These are phyloP conservation scores for Oreochromis grahami DNA, from an alignment of 2,797 vertebrate genomes.

Conservation along the genomic window DNA sequence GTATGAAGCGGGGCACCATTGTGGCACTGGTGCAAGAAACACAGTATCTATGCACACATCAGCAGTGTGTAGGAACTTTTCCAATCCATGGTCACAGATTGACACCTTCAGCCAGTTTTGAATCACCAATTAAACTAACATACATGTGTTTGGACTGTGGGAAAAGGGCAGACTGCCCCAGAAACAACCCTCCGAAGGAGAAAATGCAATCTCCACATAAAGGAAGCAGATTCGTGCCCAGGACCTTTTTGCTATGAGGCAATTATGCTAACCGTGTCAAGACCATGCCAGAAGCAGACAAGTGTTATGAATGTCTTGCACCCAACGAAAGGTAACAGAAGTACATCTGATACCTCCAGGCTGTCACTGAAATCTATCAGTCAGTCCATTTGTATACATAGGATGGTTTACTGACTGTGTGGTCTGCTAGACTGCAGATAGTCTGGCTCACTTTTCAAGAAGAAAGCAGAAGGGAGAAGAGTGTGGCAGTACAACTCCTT, in stretches of 20 bases:
- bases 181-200: neutral
- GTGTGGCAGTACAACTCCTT: neutral
- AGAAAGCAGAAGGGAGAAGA: too few species aligned
- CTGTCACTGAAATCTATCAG: conserved; percentile 2
- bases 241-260: neutral
- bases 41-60: neutral
- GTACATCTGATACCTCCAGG: neutral
- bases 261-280: neutral
- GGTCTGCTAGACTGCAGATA: neutral
- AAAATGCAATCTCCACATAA: neutral
- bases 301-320: neutral
- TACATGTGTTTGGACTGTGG: neutral
- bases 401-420: conserved; percentile 72
- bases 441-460: too few species aligned
- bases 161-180: neutral
- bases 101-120: neutral
- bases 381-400: conserved; percentile 65
- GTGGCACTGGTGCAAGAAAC: neutral
- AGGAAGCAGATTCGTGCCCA: neutral
- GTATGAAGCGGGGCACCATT: too few species aligned
- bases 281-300: neutral
- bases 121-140: neutral
- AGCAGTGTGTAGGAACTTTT: neutral
- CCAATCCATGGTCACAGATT: neutral
- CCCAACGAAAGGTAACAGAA: neutral